Evolutionary conservation across 2,797 vertebrate species (phyloP), one percentile per base, ranked within the genome.

Genomic region (Glyptemys insculpta): DNA sequence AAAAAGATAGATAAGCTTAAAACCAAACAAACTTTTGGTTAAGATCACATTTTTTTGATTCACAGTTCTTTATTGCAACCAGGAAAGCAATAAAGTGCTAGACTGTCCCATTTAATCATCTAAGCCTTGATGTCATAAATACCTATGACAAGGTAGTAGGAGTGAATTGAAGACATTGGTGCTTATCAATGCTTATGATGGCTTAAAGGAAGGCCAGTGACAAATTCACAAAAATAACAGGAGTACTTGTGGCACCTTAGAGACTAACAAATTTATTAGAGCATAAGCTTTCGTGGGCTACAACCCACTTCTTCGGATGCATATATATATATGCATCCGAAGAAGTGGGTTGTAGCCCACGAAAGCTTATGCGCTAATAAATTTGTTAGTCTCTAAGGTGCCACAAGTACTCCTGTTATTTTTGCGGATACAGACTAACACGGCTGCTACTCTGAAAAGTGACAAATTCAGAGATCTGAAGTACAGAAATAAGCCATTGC

Each of bases 31-130:
- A 89, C 81, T 79, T 93, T n/a, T 41, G 87, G 14, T 88, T 94
- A 86, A 93, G 82, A 83, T 87, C 93, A 72, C 72, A 10, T 54
- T 54, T 72, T 94, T 65, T 92, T 41, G 88, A 94, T 96, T 94
- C 96, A 89, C 89, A 94, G 85, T 83, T 83, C 93, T 78, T 89
- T 92, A 92, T 92, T 15, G 57, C 78, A 94, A 96, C 88, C 34
- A 83, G 89, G 94, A 95, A 91, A 92, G 93, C 44, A 92, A 79
- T 82, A 89, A 85, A 96, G 86, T 84, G 54, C 53, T 92, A 91
- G 91, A 72, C 76, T 79, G 2, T 84, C 78, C 76, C 94, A 49
- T 95, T 86, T 88, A 87, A 50, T 93, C 89, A 80, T 91, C 72
- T 89, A 72, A 91, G 84, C 59, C 79, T 83, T 90, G 86, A 52